Evolutionary conservation across 2,797 vertebrate genomes (phyloP).

Genomic region (Garrulus glandarius): DNA sequence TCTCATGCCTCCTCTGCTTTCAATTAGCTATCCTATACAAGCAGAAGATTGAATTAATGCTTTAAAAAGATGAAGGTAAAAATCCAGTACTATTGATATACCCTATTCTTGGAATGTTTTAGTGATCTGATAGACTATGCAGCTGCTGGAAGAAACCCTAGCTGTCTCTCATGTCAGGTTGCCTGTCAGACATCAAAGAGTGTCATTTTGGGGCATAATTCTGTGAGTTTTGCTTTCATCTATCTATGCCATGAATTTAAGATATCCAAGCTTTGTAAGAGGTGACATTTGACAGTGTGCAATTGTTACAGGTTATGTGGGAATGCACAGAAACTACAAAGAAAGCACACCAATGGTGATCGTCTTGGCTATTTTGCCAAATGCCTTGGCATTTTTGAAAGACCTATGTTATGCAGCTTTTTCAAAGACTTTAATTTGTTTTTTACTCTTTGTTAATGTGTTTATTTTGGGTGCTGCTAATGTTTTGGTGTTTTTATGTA

Average conservation of each 20-base stretch:
- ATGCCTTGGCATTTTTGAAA: neutral
- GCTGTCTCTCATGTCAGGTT: neutral
- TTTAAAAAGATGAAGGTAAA: neutral
- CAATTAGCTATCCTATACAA: neutral
- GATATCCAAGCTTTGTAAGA: neutral
- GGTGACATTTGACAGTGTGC: neutral
- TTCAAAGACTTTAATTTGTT: neutral
- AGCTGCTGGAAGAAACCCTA: neutral
- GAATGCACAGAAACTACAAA: neutral
- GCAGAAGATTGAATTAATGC: neutral
- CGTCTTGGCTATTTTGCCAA: neutral
- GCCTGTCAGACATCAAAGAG: neutral
- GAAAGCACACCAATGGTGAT: accelerated
- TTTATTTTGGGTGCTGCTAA: neutral
- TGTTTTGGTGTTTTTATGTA: neutral
- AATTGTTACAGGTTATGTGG: neutral
- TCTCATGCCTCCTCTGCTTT: neutral
- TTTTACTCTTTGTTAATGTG: neutral
- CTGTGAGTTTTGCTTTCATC: neutral
- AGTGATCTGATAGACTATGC: neutral
- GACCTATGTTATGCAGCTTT: neutral
- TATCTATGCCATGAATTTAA: neutral
- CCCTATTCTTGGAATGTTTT: neutral
- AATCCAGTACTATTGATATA: neutral
- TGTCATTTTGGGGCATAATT: neutral